Evolutionary conservation across 2,113 vertebrate genomes (phyloP), one percentile per base, ranked within the genome.

Genomic region (Melanotaenia duboulayi): DNA sequence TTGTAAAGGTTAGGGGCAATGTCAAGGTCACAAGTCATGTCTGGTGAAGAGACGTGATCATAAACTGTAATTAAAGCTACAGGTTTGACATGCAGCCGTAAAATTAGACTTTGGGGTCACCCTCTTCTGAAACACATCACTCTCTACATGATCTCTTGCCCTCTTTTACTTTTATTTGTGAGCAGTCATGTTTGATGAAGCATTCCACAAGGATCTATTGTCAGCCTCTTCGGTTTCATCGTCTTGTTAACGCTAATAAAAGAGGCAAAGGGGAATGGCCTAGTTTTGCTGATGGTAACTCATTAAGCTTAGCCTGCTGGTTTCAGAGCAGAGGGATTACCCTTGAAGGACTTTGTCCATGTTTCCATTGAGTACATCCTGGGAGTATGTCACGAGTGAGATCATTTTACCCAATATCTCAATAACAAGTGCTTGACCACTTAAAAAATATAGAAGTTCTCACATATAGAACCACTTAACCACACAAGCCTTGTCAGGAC

Each of bases 211-310:
- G 65, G 77, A 76, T 84, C 74, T 70, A 66, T 82, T 82, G 81
- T 72, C 61, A 69, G 71, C 63, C 80, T 76, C 76, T 77, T 69
- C 52, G 58, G 78, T 74, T 88, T 78, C 68, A 74, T 87, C 70
- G 76, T 58, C 74, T 59, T 71, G 65, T 62, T 86, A 78, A 89
- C 80, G 65, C 59, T 85, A 82, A 88, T 85, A 80, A 80, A 82
- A 62, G 64, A 78, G 86, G 74, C 81, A 73, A 81, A 75, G 54
- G 65, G 74, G 80, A 85, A 80, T 84, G 86, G 55, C 82, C 87
- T 76, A 88, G 52, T 86, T 86, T 86, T 81, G 42, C 55, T 75
- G 72, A 85, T 74, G 39, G 65, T 65, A 44, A 35, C 52, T 90
- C 76, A 85, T 85, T 86, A 79, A 65, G 65, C 55, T 85, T 70